These are phyloP conservation scores for Drosophila neocordata DNA, from an alignment of 1,140 invertebrate species.

Conservation along the genomic window DNA sequence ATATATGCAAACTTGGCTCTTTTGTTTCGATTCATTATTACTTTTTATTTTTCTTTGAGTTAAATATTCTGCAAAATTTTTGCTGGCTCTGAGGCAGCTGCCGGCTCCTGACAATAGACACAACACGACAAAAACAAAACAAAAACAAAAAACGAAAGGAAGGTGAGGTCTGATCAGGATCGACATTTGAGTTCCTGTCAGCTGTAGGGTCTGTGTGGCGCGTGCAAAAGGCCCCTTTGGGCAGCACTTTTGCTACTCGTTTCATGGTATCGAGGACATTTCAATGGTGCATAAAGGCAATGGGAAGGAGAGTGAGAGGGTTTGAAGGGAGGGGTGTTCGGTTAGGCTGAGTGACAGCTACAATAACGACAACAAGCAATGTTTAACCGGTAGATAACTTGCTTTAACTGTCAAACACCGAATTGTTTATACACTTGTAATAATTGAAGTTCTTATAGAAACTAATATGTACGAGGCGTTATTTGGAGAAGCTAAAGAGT, in stretches of 20 bases:
- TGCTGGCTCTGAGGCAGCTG: neutral
- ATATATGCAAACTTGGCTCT: constrained; percentile 8
- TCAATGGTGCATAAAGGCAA: neutral
- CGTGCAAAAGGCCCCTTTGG: constrained; percentile 39
- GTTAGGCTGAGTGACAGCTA: constrained; percentile 44
- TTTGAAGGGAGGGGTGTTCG: constrained; percentile 8
- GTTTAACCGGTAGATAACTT: constrained; percentile 11
- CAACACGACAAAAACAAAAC: no score
- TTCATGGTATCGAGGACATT: constrained; percentile 19
- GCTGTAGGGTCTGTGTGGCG: constrained; percentile 53
- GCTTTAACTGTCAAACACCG: neutral
- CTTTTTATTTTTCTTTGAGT: neutral
- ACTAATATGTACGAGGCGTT: no score
- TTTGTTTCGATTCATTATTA: constrained; percentile 13
- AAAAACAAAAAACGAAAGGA: constrained; percentile 9
- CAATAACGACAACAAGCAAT: constrained; percentile 28
- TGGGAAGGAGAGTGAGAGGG: neutral
- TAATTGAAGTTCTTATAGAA: no score
- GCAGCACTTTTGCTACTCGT: constrained; percentile 24
- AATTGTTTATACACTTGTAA: neutral
- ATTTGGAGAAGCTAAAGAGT: no score
- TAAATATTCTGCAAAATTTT: constrained; percentile 8
- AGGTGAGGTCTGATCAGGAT: constrained; percentile 35
- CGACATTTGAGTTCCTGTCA: constrained; percentile 56
- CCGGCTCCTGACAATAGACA: neutral